These are phyloP conservation scores for Gobius niger DNA, from an alignment of 2,113 vertebrate genomes.

Conservation along the genomic window DNA sequence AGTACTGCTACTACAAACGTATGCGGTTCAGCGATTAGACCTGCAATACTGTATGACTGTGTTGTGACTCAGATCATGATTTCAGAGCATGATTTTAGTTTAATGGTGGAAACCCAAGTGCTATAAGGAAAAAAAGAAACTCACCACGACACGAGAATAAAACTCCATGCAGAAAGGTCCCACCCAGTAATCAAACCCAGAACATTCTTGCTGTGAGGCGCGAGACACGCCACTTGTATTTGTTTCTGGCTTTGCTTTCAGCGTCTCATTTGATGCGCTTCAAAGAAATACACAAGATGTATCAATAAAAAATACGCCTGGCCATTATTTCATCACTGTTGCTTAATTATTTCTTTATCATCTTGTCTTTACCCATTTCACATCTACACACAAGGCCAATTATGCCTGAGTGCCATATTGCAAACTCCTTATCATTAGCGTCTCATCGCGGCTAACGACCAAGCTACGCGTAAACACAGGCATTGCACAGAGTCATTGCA, in stretches of 20 bases:
- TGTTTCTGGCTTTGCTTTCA: constrained; percentile 44
- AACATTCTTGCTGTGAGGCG: too few species aligned
- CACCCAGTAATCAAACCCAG: too few species aligned
- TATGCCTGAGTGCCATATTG: constrained; percentile 69
- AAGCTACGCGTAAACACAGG: constrained; percentile 63
- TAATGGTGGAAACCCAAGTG: too few species aligned
- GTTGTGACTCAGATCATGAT: not conserved
- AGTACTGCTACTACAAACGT: not conserved
- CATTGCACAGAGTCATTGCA: constrained; percentile 55
- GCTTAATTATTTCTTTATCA: constrained; percentile 25
- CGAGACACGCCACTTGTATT: not conserved
- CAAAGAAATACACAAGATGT: constrained; percentile 28
- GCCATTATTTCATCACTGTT: constrained; percentile 35
- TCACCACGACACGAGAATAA: too few species aligned
- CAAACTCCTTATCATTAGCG: constrained; percentile 73
- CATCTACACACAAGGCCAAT: constrained; percentile 57
- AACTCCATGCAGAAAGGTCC: too few species aligned
- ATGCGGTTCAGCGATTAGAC: not conserved
- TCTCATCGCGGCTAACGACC: constrained; percentile 66
- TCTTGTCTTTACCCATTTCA: constrained; percentile 37
- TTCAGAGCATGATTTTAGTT: too few species aligned
- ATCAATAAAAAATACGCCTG: constrained; percentile 37
- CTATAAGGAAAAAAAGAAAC: too few species aligned
- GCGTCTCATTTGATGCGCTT: constrained; percentile 42
- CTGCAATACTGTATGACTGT: not conserved